phyloP scores from a whole-genome alignment of 2,113 vertebrate species.

The Taurulus bubalis region DNA sequence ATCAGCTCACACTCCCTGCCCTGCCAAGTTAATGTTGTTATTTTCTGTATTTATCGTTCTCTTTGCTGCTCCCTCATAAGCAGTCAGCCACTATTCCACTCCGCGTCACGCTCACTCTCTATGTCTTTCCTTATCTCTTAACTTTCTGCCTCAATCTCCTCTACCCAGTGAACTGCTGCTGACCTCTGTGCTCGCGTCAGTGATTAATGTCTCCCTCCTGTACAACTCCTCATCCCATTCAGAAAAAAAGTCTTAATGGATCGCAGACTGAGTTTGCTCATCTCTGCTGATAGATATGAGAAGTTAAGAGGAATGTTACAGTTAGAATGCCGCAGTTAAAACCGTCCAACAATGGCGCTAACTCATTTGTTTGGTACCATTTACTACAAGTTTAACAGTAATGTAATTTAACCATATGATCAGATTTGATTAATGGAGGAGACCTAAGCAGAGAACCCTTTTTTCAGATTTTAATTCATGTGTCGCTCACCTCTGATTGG shows the following conservation, averaged over 20 bases:
- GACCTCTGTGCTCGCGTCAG: conserved; percentile 61
- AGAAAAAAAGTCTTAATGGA: conserved; percentile 45
- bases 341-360: too few relatives aligned
- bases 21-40: conserved; percentile 24
- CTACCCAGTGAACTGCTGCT: conserved; percentile 63
- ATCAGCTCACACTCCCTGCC: conserved; percentile 1
- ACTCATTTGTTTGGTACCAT: neutral
- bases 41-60: conserved; percentile 29
- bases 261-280: conserved; percentile 16
- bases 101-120: conserved; percentile 20
- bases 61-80: conserved; percentile 9
- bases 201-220: conserved; percentile 67
- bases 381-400: neutral
- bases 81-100: conserved; percentile 21
- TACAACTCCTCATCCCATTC: conserved; percentile 57
- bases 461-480: neutral
- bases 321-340: neutral
- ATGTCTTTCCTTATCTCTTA: conserved; percentile 32
- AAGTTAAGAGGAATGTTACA: neutral
- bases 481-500: neutral
- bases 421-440: neutral
- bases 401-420: neutral
- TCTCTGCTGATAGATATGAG: conserved; percentile 3
- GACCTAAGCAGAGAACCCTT: neutral
- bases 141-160: conserved; percentile 37